Percentiles rank a stretch among this genome's conserved stretches.
Conservation (phyloP, 1,140 invertebrate genomes). For the Zophobas atratus region DNA sequence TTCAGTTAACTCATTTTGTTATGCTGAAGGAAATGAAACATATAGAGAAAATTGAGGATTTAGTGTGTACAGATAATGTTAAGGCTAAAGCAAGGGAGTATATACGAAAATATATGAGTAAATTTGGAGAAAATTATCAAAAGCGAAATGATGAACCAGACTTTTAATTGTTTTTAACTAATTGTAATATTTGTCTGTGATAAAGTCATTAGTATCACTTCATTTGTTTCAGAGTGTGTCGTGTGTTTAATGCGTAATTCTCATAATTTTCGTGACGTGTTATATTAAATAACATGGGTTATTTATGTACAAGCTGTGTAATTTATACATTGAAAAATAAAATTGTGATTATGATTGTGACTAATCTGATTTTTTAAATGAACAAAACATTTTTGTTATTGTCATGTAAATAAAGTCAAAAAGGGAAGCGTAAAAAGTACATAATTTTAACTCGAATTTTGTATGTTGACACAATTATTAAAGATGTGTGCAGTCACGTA, state of each 20-base stretch:
- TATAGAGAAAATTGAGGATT: slow-evolving; percentile 87
- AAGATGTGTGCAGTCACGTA: too few relatives aligned
- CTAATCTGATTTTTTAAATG: too few relatives aligned
- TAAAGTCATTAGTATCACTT: slow-evolving; percentile 38
- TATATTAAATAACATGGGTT: too few relatives aligned
- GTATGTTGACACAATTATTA: too few relatives aligned
- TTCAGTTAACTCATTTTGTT: slow-evolving; percentile 96
- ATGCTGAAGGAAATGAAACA: slow-evolving; percentile 96
- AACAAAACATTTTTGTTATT: too few relatives aligned
- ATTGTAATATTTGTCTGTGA: slow-evolving; percentile 34
- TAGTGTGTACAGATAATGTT: slow-evolving; percentile 93
- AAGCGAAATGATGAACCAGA: slow-evolving; percentile 67
- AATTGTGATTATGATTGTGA: too few relatives aligned
- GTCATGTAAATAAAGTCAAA: too few relatives aligned
- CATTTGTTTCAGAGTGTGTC: neutral
- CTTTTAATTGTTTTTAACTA: slow-evolving; percentile 45
- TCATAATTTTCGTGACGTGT: too few relatives aligned
- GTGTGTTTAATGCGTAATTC: neutral
- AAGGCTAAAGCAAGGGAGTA: slow-evolving; percentile 95
- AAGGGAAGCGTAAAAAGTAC: too few relatives aligned
- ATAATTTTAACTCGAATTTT: too few relatives aligned
- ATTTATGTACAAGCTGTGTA: too few relatives aligned
- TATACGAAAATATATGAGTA: slow-evolving; percentile 96
- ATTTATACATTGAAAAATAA: too few relatives aligned
- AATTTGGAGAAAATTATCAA: slow-evolving; percentile 85